Base-by-base conservation (phyloP, 2,797 vertebrate species). In the Triplophysa bombifrons region DNA sequence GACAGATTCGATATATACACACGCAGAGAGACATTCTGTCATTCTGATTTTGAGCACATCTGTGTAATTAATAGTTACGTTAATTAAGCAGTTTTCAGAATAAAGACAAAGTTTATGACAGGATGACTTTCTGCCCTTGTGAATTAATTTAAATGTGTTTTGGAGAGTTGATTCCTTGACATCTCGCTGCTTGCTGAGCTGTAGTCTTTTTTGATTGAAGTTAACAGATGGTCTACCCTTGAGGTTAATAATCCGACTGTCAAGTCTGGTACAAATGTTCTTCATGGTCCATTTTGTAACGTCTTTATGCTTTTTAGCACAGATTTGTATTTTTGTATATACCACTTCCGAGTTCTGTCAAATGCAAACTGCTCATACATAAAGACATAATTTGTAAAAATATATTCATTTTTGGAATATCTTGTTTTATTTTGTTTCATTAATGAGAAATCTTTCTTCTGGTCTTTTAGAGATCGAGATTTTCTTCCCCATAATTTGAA, bases 191-290 rank as follows among this genome's bases (percentile, higher is more conserved):
- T 77, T 80, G 80, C 82, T 84, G 82, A 74, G 78, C 44, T 77
- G 63, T 61, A 66, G 69, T 56, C 51, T 78, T 74, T 74, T 77
- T 82, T 76, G n/a, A 68, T 74, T 70, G 68, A 30, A 25, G 25
- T 67, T 80, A 80, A 83, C 84, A 85, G 84, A 85, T 85, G 82
- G 84, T 84, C 84, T 56, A 74, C 80, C 84, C 84, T 85, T 80
- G 76, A 85, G 84, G 73, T 80, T 84, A 80, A 84, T 82, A 84
- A 80, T 68, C 60, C 68, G 76, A 84, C 82, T 72, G 78, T 78
- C 81, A 73, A 79, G 71, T 74, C 80, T 38, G 82, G 56, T 83
- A 72, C 76, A 72, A 83, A 85, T 83, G 79, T 60, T 76, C 63
- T 72, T 78, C 70, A 74, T 58, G 76, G 69, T 72, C 68, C 11